These are phyloP conservation scores for Eupithecia insigniata DNA, from an alignment of 2,888 invertebrate species.

Conservation along the genomic window DNA sequence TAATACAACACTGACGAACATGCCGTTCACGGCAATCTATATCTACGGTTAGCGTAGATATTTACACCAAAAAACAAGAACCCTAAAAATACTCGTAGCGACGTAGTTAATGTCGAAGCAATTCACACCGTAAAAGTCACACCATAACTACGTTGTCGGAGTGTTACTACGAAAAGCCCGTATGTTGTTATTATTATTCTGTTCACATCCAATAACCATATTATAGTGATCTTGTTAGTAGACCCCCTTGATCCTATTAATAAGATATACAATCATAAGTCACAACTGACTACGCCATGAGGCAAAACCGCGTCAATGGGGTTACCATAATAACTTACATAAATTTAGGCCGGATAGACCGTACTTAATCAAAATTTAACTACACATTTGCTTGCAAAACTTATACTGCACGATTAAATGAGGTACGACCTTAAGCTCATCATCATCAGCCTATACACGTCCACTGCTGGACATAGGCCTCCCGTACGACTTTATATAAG, in stretches of 20 bases:
- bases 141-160: neutral
- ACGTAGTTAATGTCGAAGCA: neutral
- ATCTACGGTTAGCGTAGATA: too few relatives aligned
- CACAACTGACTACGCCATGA: slow-evolving; percentile 35
- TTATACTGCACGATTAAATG: slow-evolving; percentile 18
- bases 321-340: slow-evolving; percentile 40
- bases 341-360: slow-evolving; percentile 43
- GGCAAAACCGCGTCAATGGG: slow-evolving; percentile 39
- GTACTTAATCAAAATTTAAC: slow-evolving; percentile 47
- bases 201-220: slow-evolving; percentile 1
- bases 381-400: slow-evolving; percentile 40
- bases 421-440: neutral
- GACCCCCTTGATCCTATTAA: slow-evolving; percentile 29
- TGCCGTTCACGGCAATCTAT: too few relatives aligned
- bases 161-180: neutral
- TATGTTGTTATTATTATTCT: neutral
- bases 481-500: too few relatives aligned
- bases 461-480: too few relatives aligned
- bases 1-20: too few relatives aligned
- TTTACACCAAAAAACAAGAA: too few relatives aligned
- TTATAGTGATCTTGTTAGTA: slow-evolving; percentile 10
- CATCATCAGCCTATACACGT: too few relatives aligned
- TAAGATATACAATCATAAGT: slow-evolving; percentile 36
- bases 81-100: too few relatives aligned
- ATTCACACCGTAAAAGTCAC: too few relatives aligned